A percentile compares a stretch with the other conserved stretches of the same genome.
phyloP scores from a whole-genome alignment of 2,888 invertebrate genomes.

The Micoletzkya japonica region DNA sequence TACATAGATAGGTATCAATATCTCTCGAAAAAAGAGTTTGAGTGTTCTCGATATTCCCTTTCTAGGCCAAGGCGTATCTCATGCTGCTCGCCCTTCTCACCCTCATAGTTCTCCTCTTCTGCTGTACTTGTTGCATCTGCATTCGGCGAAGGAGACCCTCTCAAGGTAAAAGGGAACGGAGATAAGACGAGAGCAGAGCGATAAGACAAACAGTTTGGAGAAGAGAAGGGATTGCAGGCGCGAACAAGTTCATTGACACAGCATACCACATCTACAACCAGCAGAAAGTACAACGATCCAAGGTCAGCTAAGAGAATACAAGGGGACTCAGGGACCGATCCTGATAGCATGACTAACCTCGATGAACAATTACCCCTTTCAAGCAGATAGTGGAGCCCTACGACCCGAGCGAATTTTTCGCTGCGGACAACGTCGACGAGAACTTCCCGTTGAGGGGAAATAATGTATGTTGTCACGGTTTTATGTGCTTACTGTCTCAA shows the following conservation, averaged over 20 bases:
- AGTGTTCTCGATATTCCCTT: too few species aligned
- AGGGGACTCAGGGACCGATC: too few species aligned
- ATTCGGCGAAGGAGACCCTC: constrained; percentile 31
- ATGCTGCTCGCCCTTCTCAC: constrained; percentile 30
- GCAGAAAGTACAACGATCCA: constrained; percentile 36
- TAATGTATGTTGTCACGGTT: constrained; percentile 20
- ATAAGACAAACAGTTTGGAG: too few species aligned
- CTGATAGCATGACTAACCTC: too few species aligned
- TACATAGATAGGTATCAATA: too few species aligned
- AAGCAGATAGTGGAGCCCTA: constrained; percentile 15
- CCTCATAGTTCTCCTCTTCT: constrained; percentile 34
- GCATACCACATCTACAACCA: constrained; percentile 53
- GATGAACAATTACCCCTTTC: too few species aligned
- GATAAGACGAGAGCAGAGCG: neutral
- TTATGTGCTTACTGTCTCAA: too few species aligned
- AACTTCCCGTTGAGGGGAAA: constrained; percentile 26
- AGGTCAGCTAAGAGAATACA: too few species aligned
- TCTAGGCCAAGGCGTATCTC: neutral
- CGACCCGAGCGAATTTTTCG: constrained; percentile 21
- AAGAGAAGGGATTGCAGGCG: constrained; percentile 32
- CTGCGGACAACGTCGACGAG: constrained; percentile 16
- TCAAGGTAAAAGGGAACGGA: too few species aligned
- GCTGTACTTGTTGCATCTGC: constrained; percentile 43
- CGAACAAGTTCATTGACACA: constrained; percentile 50
- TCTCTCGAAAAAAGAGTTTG: too few species aligned